Base-by-base conservation (phyloP, 2,888 invertebrate species). In the Brenthis daphne region DNA sequence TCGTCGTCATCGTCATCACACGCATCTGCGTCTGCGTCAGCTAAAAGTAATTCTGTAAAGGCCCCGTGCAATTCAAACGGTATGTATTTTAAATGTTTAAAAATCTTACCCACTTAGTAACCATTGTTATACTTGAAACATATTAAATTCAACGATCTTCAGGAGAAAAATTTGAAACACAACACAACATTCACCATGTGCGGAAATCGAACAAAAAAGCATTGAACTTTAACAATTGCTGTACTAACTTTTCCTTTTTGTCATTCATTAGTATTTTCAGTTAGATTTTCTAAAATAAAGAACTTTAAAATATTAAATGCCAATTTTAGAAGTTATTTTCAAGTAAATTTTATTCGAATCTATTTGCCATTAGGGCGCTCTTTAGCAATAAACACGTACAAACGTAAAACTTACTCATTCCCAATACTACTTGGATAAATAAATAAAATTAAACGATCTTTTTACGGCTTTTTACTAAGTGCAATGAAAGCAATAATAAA, bases 371-470 rank as follows among this genome's bases (percentile, higher is more conserved):
- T 48, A 48, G 47, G 29, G 29, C n/a, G n/a, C 11, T 43, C 37
- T 60, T n/a, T 24, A 29, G 48, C 29, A 60, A 60, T 60, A 60
- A 48, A 48, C 48, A 60, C 58, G 58, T 48, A 58, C 58, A 14
- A 58, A 60, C 58, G 4, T 60, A 60, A 60, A 60, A 29, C 24
- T 29, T 48, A 24, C 58, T 60, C 58, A 60, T 60, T 60, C 58
- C 14, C 24, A 48, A 60, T 60, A 47, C 48, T 50, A 58, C 48
- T 58, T 29, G 48, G 48, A 60, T n/a, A 14, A 60, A 60, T 50
- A 60, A 60, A 60, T 60, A 60, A 60, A 63, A 53, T 13, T 63
- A 33, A 63, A 51, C 61, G 37, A 63, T 53, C 58, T 60, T 63
- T 63, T 63, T 63, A 63, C 33, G 37, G 3, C 37, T 16, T 33